Evolutionary conservation across 2,797 vertebrate genomes (phyloP), one percentile per base, ranked within the genome.

Genomic region (Kryptopterus vitreolus): DNA sequence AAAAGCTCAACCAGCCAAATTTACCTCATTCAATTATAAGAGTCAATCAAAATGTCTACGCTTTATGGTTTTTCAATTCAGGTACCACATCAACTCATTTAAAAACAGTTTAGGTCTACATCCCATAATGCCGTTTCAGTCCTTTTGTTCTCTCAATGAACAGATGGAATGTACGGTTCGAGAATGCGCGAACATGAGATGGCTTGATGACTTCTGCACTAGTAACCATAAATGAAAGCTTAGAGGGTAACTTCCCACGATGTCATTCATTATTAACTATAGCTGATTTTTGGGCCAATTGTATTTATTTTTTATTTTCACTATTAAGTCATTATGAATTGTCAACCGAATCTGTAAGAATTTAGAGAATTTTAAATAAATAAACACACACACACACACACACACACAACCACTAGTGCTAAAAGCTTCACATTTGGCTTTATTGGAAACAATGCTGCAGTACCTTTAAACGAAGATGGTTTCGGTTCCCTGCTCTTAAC

Each of bases 171-270:
- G n/a, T 18, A 26, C 35, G 9, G 31, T 35, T 58, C 15, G 4
- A 0, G 3, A 59, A 26, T 26, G 43, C 43, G 22, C 55, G 53
- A 74, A 43, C 53, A 46, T 74, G 72, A 74, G 71, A 74, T 12
- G 43, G 43, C 22, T 20, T 62, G 29, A 46, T 55, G 78, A 74
- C 50, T 66, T 74, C 35, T 58, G 35, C 9, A 26, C 55, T 59
- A 26, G 72, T 26, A 29, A 26, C 71, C 35, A 59, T 74, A 59
- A 74, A 74, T 26, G 33, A 59, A 74, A 59, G 50, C 29, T 55
- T 55, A 72, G 50, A 59, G 35, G 22, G 15, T 58, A 59, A 26
- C n/a, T 35, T n/a, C 38, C n/a, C 35, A 74, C 9, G 29, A 5
- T 11, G 15, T 59, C 24, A 74, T 74, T 38, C 4, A 29, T 46